Base-by-base conservation (phyloP, 2,888 invertebrate genomes). In the Cepaea hortensis region DNA sequence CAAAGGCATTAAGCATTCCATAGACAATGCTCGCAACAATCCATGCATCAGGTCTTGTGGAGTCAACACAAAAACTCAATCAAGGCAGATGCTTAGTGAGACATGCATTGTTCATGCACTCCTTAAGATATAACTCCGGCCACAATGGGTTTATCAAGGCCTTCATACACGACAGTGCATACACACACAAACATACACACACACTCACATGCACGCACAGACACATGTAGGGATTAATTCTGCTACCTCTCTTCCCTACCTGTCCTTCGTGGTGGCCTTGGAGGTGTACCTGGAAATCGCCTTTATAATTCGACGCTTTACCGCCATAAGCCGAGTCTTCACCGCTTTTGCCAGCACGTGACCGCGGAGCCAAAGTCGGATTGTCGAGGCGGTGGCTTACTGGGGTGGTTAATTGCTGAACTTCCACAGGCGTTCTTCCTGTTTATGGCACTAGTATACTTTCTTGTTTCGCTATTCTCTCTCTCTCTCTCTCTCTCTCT, bases 41-140 rank as follows among this genome's bases (percentile, higher is more conserved):
- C 55, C 20, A 3, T n/a, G 4, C 77, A n/a, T 15, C 55, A 77
- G 55, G 77, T 55, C 55, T 18, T 55, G n/a, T 0, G n/a, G 55
- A 77, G 77, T 55, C 77, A 77, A 9, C 7, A 55, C n/a, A n/a
- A 55, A 77, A 55, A 5, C 50, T 77, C 55, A 55, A 55, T 77
- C 55, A 77, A 46, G 46, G 5, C 55, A 13, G 18, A n/a, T n/a
- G 50, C 77, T 55, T 55, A 55, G 15, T 48, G 46, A 18, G 48
- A 77, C 77, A 50, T 50, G 77, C 55, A 77, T 77, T 77, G 50
- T 55, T 77, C 20, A 77, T 77, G 55, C 55, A n/a, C 55, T n/a
- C 55, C 55, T n/a, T 55, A 7, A 7, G n/a, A 3, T 46, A 48
- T 75, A 75, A 75, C 55, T 77, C n/a, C 20, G 11, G 77, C 77